Percentiles rank a stretch among this genome's conserved stretches.
Evolutionary conservation across 1,140 invertebrate species (phyloP).

Genomic region (Aricia agestis): DNA sequence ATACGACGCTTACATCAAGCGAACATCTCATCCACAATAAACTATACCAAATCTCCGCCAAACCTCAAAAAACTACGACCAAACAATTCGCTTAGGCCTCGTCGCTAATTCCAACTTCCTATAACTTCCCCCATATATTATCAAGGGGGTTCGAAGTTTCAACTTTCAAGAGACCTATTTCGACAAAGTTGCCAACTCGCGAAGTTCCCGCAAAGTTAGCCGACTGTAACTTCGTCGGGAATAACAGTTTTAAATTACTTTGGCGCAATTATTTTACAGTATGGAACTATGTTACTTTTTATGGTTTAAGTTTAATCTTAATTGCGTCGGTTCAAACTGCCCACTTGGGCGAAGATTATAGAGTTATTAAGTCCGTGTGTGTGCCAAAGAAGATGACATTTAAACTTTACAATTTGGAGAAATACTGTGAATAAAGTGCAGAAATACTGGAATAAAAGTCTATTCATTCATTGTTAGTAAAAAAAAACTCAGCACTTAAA

Average conservation of each 20-base stretch:
- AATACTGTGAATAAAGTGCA: too few relatives aligned
- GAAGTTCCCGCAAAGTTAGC: background rate
- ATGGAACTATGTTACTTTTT: background rate
- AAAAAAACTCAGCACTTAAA: too few relatives aligned
- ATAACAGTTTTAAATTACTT: conserved; percentile 4
- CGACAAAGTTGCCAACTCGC: background rate
- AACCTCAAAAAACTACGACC: background rate
- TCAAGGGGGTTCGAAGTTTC: background rate
- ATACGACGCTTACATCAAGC: too few relatives aligned
- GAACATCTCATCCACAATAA: background rate
- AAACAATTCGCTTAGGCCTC: background rate
- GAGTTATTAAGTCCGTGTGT: background rate
- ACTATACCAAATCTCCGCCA: background rate
- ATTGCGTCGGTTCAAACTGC: background rate
- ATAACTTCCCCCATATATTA: background rate
- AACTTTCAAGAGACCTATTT: background rate
- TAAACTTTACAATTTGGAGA: background rate
- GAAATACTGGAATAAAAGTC: too few relatives aligned
- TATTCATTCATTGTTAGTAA: too few relatives aligned
- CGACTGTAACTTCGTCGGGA: background rate
- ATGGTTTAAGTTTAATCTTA: background rate
- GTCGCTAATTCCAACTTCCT: background rate
- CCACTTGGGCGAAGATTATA: background rate
- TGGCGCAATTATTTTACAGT: background rate
- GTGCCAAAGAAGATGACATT: background rate